Base-by-base conservation (phyloP, 30 jellyfish, hydroid and myxozoan species). In the Turritopsis dohrnii region DNA sequence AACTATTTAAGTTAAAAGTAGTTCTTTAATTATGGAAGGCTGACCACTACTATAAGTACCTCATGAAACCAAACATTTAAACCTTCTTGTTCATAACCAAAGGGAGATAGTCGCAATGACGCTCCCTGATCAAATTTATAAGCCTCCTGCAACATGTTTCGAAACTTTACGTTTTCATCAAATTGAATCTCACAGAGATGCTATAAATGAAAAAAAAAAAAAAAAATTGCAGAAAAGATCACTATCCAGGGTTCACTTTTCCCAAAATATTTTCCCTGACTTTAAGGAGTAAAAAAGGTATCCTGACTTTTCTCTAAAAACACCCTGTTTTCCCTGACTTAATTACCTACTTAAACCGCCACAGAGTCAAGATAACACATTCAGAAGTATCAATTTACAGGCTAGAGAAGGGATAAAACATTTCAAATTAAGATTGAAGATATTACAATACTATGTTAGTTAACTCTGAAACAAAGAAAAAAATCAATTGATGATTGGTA, bases 151-250 rank as follows among this genome's bases (percentile, higher is more conserved):
- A 88, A 79, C 65, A 54, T 90, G 17, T 89, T 23, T 54, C 84
- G 89, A 84, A 93, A 88, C 72, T 90, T 81, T 75, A 96, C 89
- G 76, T 93, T 93, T 66, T 93, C 98, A 79, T 93, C 98, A 86
- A 93, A 93, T 66, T 93, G 98, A 20, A 93, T 52, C 65, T 93
- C 98, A 80, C 98, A 93, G 29, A 93, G 88, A 23, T 88, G 86
- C 98, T 93, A 53, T 4, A 81, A 75, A 26, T 9, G 74, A 9
- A 23, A 25, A 22, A 18, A 24, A 7, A 72, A 53, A n/a, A 21
- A 20, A 21, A 20, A 79, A 8, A 18, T 72, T 18, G 19, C 73
- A 60, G n/a, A 60, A 60, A 21, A 60, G 19, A 18, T 60, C 0
- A 60, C 19, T 60, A 60, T 60, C 19, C 19, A n/a, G n/a, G n/a